phyloP scores from a whole-genome alignment of 2,113 vertebrate genomes.

The Seriola rivoliana region DNA sequence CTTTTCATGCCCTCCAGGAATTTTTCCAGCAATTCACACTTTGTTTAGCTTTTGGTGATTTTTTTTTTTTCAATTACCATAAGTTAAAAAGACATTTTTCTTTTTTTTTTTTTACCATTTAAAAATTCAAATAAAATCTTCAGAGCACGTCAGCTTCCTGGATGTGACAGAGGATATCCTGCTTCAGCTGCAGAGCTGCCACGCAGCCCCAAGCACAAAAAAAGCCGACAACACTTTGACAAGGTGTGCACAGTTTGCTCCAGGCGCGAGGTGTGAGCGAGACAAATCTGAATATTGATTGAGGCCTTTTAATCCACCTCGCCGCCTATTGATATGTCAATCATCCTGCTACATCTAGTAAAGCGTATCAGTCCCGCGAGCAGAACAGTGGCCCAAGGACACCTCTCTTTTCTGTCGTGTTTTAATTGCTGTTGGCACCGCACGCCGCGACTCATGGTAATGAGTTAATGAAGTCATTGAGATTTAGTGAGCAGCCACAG shows the following conservation, averaged over 20 bases:
- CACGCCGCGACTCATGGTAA: slow-evolving; percentile 70
- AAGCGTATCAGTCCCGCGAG: slow-evolving; percentile 49
- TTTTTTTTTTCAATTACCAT: slow-evolving; percentile 39
- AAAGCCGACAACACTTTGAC: slow-evolving; percentile 50
- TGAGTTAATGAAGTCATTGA: slow-evolving; percentile 78
- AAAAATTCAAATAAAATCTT: slow-evolving; percentile 18
- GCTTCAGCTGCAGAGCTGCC: slow-evolving; percentile 15
- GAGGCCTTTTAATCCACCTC: slow-evolving; percentile 68
- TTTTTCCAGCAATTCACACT: not conserved
- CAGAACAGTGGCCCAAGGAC: slow-evolving; percentile 62
- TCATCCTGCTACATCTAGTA: slow-evolving; percentile 70
- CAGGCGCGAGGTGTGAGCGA: slow-evolving; percentile 43
- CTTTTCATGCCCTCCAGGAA: slow-evolving; percentile 17
- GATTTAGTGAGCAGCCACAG: slow-evolving; percentile 72
- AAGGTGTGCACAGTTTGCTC: slow-evolving; percentile 38
- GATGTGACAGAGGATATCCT: slow-evolving; percentile 18
- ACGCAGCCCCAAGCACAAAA: slow-evolving; percentile 36
- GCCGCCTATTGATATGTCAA: slow-evolving; percentile 74
- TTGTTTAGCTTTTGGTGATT: slow-evolving; percentile 30
- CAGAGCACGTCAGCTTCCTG: not conserved
- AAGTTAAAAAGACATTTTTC: not conserved
- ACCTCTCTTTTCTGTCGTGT: slow-evolving; percentile 51
- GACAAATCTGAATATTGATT: slow-evolving; percentile 78
- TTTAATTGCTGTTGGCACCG: slow-evolving; percentile 77
- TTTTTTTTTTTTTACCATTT: not conserved